Base-by-base conservation (phyloP, 2,113 vertebrate genomes). In the Meriones unguiculatus region DNA sequence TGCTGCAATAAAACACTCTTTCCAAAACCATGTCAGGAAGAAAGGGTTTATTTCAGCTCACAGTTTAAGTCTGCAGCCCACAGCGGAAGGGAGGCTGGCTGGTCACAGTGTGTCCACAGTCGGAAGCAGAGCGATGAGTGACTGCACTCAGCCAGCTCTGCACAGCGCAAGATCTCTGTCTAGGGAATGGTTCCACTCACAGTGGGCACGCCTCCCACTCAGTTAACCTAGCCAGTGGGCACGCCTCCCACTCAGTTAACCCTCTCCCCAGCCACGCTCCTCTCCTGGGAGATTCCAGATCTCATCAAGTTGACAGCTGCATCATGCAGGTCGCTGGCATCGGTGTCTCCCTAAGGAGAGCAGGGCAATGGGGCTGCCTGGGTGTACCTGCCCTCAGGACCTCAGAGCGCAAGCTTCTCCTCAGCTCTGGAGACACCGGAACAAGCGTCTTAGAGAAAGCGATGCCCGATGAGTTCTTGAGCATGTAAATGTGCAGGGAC, bases 101-200 rank as follows among this genome's bases (percentile, higher is more conserved):
- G 80, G 80, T 13, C 57, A 41, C n/a, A 17, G 0, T 6, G 24
- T 50, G 24, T 57, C 78, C 20, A 5, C 7, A 28, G 57, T 41
- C 7, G 1, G 80, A 41, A 84, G 22, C 35, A 15, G 35, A 64
- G 7, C 3, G n/a, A 41, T 5, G 35, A 38, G 1, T 38, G 35
- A 22, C 28, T 12, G 28, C 3, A 22, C n/a, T 8, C n/a, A 15
- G n/a, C n/a, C n/a, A 1, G 4, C 20, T 22, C 24, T 38, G n/a
- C 57, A 62, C 22, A 64, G 59, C 2, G 22, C 24, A 28, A 59
- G 57, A 41, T 64, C n/a, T 28, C 57, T 28, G 22, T 41, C 22
- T 54, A 28, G 57, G 57, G 57, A 28, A 84, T 62, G 35, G 57
- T 15, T 22, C 54, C 24, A 5, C 54, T 25, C 80, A 82, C 11